phyloP scores from a whole-genome alignment of 2,797 vertebrate species.

The Masticophis lateralis region DNA sequence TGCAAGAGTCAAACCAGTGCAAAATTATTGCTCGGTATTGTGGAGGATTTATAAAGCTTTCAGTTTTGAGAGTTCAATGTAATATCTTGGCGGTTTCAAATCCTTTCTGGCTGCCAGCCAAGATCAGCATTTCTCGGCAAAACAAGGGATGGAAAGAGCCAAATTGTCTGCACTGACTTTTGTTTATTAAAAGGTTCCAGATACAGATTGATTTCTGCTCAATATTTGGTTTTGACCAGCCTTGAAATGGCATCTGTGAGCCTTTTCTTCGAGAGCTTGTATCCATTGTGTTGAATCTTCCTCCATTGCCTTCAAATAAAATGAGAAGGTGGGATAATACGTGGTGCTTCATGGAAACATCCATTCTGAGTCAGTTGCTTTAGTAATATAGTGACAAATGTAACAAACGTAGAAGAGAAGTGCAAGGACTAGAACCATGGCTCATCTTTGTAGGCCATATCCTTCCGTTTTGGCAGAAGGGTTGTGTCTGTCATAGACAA shows the following conservation, averaged over 20 bases:
- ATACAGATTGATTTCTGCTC: slow-evolving; percentile 53
- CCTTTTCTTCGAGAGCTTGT: slow-evolving; percentile 51
- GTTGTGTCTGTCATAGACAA: slow-evolving; percentile 10
- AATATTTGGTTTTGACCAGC: slow-evolving; percentile 57
- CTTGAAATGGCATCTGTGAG: slow-evolving; percentile 42
- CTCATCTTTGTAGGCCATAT: neutral
- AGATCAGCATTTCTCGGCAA: slow-evolving; percentile 59
- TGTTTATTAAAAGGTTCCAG: slow-evolving; percentile 52
- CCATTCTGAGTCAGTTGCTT: slow-evolving; percentile 16
- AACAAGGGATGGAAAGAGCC: slow-evolving; percentile 58
- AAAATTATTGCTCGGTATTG: slow-evolving; percentile 62
- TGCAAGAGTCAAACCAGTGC: slow-evolving; percentile 49
- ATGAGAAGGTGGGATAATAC: neutral
- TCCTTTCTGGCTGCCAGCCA: slow-evolving; percentile 62
- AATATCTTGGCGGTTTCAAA: slow-evolving; percentile 56
- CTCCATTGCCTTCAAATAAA: slow-evolving; percentile 26
- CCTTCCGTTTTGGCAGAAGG: slow-evolving; percentile 5
- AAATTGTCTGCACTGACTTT: slow-evolving; percentile 48
- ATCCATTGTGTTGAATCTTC: slow-evolving; percentile 34
- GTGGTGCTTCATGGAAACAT: neutral
- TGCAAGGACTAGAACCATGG: slow-evolving; percentile 3
- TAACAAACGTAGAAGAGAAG: neutral
- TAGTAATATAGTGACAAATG: neutral
- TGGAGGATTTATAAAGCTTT: slow-evolving; percentile 59
- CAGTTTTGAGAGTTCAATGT: slow-evolving; percentile 58